Evolutionary conservation across 2,888 invertebrate species (phyloP).

Genomic region (Pemphredon lugubris): DNA sequence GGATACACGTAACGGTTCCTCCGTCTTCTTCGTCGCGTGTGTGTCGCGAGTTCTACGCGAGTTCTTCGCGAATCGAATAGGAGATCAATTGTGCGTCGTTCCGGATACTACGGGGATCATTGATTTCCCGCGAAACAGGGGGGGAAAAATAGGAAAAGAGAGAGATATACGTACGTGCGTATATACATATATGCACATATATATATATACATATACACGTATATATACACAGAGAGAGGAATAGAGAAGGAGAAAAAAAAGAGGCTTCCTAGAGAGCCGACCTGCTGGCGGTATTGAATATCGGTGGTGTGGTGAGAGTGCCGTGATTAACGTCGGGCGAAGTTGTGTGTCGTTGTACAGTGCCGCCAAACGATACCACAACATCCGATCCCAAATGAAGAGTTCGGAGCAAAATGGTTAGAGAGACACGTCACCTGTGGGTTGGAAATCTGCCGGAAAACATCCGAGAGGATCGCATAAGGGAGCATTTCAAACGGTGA

Average conservation of each 20-base stretch:
- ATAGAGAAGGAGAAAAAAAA: slow-evolving; percentile 12
- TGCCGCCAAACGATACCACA: slow-evolving; percentile 81
- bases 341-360: slow-evolving; percentile 81
- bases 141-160: too few relatives aligned
- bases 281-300: slow-evolving; percentile 49
- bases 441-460: slow-evolving; percentile 99
- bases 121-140: slow-evolving; percentile 37
- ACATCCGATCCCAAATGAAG: slow-evolving; percentile 91
- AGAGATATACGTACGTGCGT: too few relatives aligned
- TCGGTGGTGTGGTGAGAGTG: slow-evolving; percentile 64
- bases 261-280: slow-evolving; percentile 36
- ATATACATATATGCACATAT: too few relatives aligned
- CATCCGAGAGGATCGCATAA: slow-evolving; percentile 98
- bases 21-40: slow-evolving; percentile 38
- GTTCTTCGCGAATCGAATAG: slow-evolving; percentile 29
- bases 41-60: slow-evolving; percentile 29
- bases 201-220: too few relatives aligned
- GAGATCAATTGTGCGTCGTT: slow-evolving; percentile 33
- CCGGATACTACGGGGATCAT: slow-evolving; percentile 27
- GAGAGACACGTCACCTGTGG: slow-evolving; percentile 99
- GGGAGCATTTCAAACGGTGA: slow-evolving; percentile 99
- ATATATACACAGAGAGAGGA: too few relatives aligned
- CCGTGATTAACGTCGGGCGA: slow-evolving; percentile 68
- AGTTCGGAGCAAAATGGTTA: slow-evolving; percentile 99
- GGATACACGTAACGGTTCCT: slow-evolving; percentile 56